Evolutionary conservation across 2,797 vertebrate genomes (phyloP).

Genomic region (Phataginus tetradactyla): DNA sequence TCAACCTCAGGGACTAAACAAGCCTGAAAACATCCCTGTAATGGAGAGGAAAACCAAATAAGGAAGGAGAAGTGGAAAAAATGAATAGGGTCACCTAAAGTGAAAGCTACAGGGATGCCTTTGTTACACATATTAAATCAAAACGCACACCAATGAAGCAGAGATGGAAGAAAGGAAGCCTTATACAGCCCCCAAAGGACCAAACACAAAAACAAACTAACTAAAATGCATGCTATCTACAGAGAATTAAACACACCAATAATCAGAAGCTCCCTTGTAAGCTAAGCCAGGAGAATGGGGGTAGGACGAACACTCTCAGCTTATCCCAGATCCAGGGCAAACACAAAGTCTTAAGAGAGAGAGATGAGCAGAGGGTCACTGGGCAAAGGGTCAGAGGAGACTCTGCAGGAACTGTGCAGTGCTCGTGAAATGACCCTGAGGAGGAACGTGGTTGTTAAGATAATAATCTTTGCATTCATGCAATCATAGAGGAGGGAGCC

Average conservation of each 20-base stretch:
- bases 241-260: neutral
- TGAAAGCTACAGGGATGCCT: neutral
- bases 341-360: neutral
- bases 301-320: neutral
- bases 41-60: neutral
- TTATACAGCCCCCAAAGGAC: neutral
- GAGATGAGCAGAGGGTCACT: neutral
- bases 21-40: neutral
- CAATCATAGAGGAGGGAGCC: neutral
- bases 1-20: neutral
- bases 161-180: neutral
- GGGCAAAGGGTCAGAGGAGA: neutral
- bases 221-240: accelerated
- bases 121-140: neutral
- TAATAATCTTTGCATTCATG: neutral
- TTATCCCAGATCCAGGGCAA: neutral
- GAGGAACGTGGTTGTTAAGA: constrained; percentile 60
- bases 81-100: neutral
- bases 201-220: neutral
- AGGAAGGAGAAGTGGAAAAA: neutral
- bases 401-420: neutral
- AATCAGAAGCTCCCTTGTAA: neutral
- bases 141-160: neutral
- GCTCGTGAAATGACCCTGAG: constrained; percentile 48
- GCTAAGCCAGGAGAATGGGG: neutral